Evolutionary conservation across 2,797 vertebrate genomes (phyloP), one percentile per base, ranked within the genome.

Genomic region (Sebastes diaconus): DNA sequence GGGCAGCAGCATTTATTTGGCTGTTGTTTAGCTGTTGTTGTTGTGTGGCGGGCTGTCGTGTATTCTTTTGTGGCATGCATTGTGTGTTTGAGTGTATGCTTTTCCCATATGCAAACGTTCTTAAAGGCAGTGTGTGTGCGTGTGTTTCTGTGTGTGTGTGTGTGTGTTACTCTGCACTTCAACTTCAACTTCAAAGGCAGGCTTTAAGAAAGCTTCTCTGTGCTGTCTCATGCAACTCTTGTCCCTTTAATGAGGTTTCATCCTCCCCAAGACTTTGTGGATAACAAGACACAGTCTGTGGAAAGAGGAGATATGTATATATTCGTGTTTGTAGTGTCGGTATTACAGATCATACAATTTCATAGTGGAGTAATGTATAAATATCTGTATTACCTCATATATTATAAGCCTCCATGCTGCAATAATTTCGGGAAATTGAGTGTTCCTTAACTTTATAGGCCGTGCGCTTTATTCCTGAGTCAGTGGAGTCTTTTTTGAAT

Each of bases 241-340:
- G 84, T 85, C 84, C 80, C 77, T 87, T 90, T 92, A 91, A 93
- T 89, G 83, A 92, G 84, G 82, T 88, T 87, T 93, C 79, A 91
- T 88, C 86, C 88, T 87, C 50, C 58, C 67, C 32, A 66, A 84
- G 82, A 92, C 85, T 88, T 82, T 89, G 80, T 85, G 84, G 81
- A 88, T 89, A 90, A 89, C 86, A 90, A 88, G 84, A 86, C 70
- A 78, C 71, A 67, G 80, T 81, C 87, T 90, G 80, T 73, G 73
- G 46, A 36, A 30, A 84, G 74, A 76, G 36, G 30, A 73, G 72
- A 79, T 83, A 78, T 75, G 68, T 84, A 55, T 76, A 76, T 75
- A 55, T 72, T 32, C 25, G 30, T 73, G 59, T 89, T 88, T 90
- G 73, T 81, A 70, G 32, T 58, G 57, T 71, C 73, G 24, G 71